Base-by-base conservation (phyloP, 2,797 vertebrate species). In the Tragopan temminckii region DNA sequence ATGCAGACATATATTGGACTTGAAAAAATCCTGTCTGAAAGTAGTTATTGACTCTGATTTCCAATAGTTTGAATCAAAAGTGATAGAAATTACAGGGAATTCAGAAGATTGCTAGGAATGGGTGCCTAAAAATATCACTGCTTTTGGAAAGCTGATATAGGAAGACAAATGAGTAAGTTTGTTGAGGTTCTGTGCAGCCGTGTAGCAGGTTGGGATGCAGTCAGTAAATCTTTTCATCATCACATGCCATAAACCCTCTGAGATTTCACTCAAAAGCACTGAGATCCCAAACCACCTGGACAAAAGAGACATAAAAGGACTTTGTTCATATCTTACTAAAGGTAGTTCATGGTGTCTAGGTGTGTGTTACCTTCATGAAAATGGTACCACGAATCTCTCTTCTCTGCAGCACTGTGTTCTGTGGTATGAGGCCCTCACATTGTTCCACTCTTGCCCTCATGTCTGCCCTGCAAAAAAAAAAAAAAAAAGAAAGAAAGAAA, bases 1-100 rank as follows among this genome's bases (percentile, higher is more conserved):
- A 90, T 63, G 64, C 75, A 87, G 78, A 82, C 36, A 77, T 92
- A 94, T 17, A 36, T 88, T 87, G 17, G 29, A 35, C 27, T 90
- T 92, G 45, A 14, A 88, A 71, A 94, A 92, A 75, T 61, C 24
- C 23, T 42, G 45, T 67, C 78, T 74, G 53, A 92, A 94, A 89
- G 5, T 53, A 53, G 2, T 31, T 82, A 68, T 25, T 72, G 68
- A 29, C 7, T 64, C 18, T 57, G 13, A 33, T 87, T 82, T 85
- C 40, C 69, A 77, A 35, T 57, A 67, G 23, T 88, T 68, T 55
- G 24, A 36, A 77, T 29, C 40, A 50, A 72, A 36, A 70, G 1
- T 55, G 7, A 29, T 55, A 52, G n/a, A 62, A 89, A 69, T 78
- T 91, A 66, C 27, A 45, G 21, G 20, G 25, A 62, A 58, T 89